Conservation (phyloP, 2,113 vertebrate genomes). For the Heteronetta atricapilla region DNA sequence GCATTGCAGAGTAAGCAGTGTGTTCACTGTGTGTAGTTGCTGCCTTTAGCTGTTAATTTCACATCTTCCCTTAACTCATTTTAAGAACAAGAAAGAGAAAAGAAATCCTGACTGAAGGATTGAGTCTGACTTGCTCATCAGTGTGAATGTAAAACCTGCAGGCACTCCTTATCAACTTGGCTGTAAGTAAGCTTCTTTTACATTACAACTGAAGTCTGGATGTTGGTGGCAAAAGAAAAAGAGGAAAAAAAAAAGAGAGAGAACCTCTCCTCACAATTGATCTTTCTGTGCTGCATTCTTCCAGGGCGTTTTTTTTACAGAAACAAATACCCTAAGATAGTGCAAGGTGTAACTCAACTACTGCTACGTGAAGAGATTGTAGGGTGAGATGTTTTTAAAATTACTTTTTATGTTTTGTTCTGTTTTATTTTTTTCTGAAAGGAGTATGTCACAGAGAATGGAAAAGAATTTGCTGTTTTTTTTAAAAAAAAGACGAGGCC, state of each 20-base stretch:
- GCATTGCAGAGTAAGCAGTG: not conserved
- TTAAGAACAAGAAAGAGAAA: not conserved
- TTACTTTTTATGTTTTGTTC: slow-evolving; percentile 10
- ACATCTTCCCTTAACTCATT: not conserved
- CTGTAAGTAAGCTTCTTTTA: not conserved
- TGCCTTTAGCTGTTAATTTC: not conserved
- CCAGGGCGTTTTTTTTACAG: not conserved
- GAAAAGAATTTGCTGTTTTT: slow-evolving; percentile 37
- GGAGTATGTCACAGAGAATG: slow-evolving; percentile 21
- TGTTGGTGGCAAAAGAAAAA: not conserved
- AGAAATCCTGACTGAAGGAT: not conserved
- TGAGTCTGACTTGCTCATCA: not conserved
- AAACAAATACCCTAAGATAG: not conserved
- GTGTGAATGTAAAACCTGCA: not conserved
- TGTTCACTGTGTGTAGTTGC: not conserved
- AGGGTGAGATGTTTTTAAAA: not conserved
- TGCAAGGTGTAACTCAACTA: not conserved
- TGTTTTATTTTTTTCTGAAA: slow-evolving; percentile 43
- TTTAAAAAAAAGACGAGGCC: slow-evolving; percentile 40
- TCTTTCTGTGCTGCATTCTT: not conserved
- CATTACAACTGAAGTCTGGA: not conserved
- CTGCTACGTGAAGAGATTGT: slow-evolving; percentile 29
- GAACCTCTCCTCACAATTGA: not conserved
- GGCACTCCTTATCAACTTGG: not conserved
- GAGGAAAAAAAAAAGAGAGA: not conserved